Percentiles rank a stretch among this genome's conserved stretches.
Evolutionary conservation across 2,113 vertebrate genomes (phyloP).

Genomic region (Mormyrus iriodes): DNA sequence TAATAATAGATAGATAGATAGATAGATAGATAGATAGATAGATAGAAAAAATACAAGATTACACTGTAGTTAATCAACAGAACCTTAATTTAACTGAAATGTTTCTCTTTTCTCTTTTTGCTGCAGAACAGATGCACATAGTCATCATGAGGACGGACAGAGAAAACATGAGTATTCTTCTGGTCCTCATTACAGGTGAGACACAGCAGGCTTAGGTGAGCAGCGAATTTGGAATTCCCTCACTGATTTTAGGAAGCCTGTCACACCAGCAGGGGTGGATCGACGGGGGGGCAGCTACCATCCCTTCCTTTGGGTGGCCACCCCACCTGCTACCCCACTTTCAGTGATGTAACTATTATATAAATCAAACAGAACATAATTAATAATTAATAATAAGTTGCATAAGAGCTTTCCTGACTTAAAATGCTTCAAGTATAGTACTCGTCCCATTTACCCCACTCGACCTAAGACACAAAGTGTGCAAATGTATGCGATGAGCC

Average conservation of each 20-base stretch:
- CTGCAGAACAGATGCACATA: constrained; percentile 6
- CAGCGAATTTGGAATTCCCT: neutral
- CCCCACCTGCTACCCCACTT: neutral
- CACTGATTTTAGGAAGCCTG: neutral
- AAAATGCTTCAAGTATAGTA: neutral
- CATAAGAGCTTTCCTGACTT: neutral
- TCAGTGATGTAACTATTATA: neutral
- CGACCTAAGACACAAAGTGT: neutral
- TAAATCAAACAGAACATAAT: no score
- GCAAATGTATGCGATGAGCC: neutral
- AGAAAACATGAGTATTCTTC: constrained; percentile 28
- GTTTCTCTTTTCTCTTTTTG: neutral
- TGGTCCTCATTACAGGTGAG: constrained; percentile 50
- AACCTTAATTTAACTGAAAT: neutral
- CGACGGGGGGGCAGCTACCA: neutral
- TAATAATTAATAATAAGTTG: no score
- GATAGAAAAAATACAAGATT: neutral
- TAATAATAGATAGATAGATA: neutral
- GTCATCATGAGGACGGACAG: constrained; percentile 44
- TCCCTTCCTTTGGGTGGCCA: neutral
- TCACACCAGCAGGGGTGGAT: neutral
- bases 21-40: neutral
- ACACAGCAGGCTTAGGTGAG: neutral
- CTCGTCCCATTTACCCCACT: neutral
- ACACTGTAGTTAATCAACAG: neutral